Conservation (phyloP, 1,140 invertebrate genomes). For the Zaprionus ghesquierei region DNA sequence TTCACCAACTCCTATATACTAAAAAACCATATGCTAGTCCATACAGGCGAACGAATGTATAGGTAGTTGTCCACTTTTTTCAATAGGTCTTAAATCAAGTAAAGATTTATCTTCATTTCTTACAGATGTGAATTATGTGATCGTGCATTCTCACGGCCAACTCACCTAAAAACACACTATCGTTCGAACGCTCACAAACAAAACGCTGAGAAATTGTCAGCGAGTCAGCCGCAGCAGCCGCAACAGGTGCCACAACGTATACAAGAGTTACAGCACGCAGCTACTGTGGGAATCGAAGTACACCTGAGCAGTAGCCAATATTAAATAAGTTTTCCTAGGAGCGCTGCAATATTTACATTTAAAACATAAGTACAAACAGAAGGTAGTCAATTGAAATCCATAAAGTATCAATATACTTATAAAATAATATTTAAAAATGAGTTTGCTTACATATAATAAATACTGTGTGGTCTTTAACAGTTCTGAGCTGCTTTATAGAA, state of each 20-base stretch:
- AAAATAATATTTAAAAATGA: neutral
- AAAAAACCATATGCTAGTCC: conserved; percentile 69
- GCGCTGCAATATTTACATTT: neutral
- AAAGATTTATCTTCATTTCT: neutral
- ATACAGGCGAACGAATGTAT: conserved; percentile 67
- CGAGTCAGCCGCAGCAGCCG: neutral
- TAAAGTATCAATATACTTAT: neutral
- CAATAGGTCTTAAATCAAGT: neutral
- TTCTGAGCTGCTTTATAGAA: too few species aligned
- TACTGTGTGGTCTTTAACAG: neutral
- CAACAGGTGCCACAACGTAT: neutral
- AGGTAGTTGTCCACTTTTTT: conserved; percentile 17
- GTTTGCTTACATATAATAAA: neutral
- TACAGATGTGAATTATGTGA: conserved; percentile 62
- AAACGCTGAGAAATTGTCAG: conserved; percentile 48
- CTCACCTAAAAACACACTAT: conserved; percentile 62
- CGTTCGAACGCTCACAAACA: conserved; percentile 68
- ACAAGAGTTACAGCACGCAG: neutral
- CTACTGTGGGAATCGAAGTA: conserved; percentile 27
- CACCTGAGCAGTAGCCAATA: conserved; percentile 20
- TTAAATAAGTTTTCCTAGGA: neutral
- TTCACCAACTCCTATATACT: conserved; percentile 83
- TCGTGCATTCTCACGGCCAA: conserved; percentile 57
- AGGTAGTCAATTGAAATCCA: neutral
- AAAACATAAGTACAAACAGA: neutral